Evolutionary conservation across 2,888 invertebrate genomes (phyloP).

Genomic region (Adela reaumurella): DNA sequence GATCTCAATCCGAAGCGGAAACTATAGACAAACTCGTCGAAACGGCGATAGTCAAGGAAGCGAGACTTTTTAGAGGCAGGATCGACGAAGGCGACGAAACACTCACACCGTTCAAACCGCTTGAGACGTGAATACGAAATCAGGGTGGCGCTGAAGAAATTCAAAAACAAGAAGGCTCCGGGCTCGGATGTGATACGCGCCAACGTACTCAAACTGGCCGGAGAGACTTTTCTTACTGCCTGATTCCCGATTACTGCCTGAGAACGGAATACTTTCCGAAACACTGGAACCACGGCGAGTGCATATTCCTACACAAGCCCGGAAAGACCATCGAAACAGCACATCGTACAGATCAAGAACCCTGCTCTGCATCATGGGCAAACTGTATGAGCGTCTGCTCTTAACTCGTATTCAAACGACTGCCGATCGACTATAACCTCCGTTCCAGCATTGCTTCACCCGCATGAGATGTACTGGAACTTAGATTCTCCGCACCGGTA

Average conservation of each 20-base stretch:
- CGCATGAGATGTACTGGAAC: neutral
- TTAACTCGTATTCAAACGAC: neutral
- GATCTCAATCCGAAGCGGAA: conserved; percentile 2
- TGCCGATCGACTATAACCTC: neutral
- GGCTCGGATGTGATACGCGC: conserved; percentile 8
- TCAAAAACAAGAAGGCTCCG: conserved; percentile 8
- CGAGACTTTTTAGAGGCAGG: neutral
- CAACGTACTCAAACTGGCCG: conserved; percentile 8
- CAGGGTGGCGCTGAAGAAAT: neutral
- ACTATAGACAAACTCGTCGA: conserved; percentile 5
- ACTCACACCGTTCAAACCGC: conserved; percentile 5
- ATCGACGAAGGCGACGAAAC: neutral
- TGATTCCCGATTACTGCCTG: conserved; percentile 5
- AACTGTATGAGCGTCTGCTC: conserved; percentile 6
- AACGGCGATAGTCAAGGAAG: conserved; percentile 4
- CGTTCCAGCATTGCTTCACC: conserved; percentile 3
- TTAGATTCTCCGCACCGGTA: neutral
- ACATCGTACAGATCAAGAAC: conserved; percentile 8
- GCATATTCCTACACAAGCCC: conserved; percentile 7
- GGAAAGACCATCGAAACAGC: conserved; percentile 6
- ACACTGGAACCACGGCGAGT: conserved; percentile 5
- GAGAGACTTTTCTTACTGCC: conserved; percentile 2
- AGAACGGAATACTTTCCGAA: conserved; percentile 6
- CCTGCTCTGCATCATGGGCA: conserved; percentile 8
- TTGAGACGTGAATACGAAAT: conserved; percentile 6